phyloP scores from a whole-genome alignment of 2,888 invertebrate genomes.

The Liopterus haemorrhoidalis region DNA sequence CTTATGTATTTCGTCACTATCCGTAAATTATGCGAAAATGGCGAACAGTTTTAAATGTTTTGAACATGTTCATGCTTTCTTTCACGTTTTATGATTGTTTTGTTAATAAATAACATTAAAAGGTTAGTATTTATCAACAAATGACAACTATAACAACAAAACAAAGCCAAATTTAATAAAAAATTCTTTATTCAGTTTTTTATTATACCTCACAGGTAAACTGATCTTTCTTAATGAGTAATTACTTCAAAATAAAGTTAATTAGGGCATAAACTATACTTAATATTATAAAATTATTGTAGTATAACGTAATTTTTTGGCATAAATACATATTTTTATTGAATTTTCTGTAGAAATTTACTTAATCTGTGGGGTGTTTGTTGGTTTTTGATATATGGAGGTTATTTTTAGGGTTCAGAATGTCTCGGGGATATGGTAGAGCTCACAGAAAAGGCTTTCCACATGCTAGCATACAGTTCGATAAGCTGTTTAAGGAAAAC shows the following conservation, averaged over 20 bases:
- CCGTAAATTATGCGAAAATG: constrained; percentile 21
- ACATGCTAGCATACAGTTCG: constrained; percentile 57
- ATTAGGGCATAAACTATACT: not conserved
- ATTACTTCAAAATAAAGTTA: not conserved
- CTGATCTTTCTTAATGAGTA: too few species aligned
- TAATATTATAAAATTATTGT: not conserved
- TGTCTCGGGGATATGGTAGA: constrained; percentile 49
- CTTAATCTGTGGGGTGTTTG: constrained; percentile 1
- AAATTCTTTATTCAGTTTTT: too few species aligned
- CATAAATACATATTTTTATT: not conserved
- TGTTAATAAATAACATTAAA: constrained; percentile 6
- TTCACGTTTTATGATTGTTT: constrained; percentile 21
- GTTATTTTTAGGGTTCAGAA: constrained; percentile 29
- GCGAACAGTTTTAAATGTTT: constrained; percentile 24
- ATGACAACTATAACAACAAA: too few species aligned
- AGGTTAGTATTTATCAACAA: constrained; percentile 23
- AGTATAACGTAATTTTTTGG: not conserved
- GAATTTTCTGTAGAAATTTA: not conserved
- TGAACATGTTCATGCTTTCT: constrained; percentile 22
- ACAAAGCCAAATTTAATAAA: too few species aligned
- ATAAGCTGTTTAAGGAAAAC: constrained; percentile 64
- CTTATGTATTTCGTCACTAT: too few species aligned
- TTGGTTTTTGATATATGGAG: constrained; percentile 2
- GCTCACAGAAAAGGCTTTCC: constrained; percentile 44
- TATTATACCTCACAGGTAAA: too few species aligned